A percentile compares a stretch with the other conserved stretches of the same genome.
Conservation (phyloP, 2,888 invertebrate genomes). For the Steinernema hermaphroditum region DNA sequence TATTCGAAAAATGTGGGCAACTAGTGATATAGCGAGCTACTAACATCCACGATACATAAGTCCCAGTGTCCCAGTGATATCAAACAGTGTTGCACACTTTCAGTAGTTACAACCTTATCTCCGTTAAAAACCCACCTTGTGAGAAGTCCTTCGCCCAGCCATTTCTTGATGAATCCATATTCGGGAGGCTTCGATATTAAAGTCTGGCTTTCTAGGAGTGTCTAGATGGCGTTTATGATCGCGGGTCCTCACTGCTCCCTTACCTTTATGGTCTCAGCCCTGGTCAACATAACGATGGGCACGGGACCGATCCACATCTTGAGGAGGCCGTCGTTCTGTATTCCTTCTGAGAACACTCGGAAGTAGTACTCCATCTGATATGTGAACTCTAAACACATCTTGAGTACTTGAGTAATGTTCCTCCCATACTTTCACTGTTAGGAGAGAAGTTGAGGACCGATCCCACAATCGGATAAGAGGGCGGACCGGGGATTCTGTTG, state of each 20-base stretch:
- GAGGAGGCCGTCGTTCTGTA: constrained; percentile 34
- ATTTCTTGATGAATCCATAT: constrained; percentile 68
- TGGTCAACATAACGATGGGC: constrained; percentile 41
- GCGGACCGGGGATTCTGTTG: constrained; percentile 32
- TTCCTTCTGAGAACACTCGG: constrained; percentile 34
- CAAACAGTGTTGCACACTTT: too few species aligned
- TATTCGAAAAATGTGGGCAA: too few species aligned
- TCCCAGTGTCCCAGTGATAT: too few species aligned
- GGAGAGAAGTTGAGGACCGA: constrained; percentile 37
- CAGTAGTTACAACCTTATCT: too few species aligned
- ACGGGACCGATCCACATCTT: constrained; percentile 50
- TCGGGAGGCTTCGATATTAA: constrained; percentile 67
- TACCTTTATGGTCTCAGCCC: constrained; percentile 47
- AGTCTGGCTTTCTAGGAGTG: constrained; percentile 62
- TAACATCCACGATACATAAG: too few species aligned
- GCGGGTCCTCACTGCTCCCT: neutral
- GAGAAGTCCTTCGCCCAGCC: constrained; percentile 70
- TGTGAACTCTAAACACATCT: constrained; percentile 36
- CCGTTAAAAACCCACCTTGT: constrained; percentile 67
- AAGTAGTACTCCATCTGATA: constrained; percentile 43
- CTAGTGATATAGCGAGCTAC: too few species aligned
- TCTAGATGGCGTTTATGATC: too few species aligned
- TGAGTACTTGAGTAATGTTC: too few species aligned
- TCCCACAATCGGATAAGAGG: constrained; percentile 36
- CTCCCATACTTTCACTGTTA: constrained; percentile 39